A percentile compares a stretch with the other conserved stretches of the same genome.
Conservation (phyloP, 2,888 invertebrate genomes). For the Epirrhoe tristata region DNA sequence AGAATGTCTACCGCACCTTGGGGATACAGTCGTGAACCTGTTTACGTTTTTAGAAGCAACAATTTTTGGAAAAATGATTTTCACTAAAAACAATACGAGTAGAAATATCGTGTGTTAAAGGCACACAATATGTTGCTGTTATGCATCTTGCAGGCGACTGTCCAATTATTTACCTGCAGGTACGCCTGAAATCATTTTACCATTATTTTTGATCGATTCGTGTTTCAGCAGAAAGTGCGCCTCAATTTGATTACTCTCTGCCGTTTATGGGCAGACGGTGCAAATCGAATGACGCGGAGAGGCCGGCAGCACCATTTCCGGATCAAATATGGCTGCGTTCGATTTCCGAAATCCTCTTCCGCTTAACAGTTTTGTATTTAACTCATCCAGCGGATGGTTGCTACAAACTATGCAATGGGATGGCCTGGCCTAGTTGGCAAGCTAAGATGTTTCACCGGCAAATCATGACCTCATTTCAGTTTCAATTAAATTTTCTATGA, state of each 20-base stretch:
- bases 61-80: too few relatives aligned
- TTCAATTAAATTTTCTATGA: neutral
- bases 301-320: conserved; percentile 71
- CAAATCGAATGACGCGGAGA: conserved; percentile 49
- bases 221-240: conserved; percentile 17
- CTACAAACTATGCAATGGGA: neutral
- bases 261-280: conserved; percentile 29
- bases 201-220: conserved; percentile 8
- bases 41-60: too few relatives aligned
- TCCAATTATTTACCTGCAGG: neutral
- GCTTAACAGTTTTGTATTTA: conserved; percentile 55
- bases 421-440: neutral
- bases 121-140: too few relatives aligned
- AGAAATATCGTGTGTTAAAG: too few relatives aligned
- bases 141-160: too few relatives aligned
- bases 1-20: too few relatives aligned
- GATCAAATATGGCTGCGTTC: conserved; percentile 80
- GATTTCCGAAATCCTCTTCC: conserved; percentile 77
- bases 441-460: neutral
- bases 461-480: neutral
- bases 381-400: conserved; percentile 15
- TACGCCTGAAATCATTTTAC: neutral
- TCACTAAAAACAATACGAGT: too few relatives aligned
- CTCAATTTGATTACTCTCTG: conserved; percentile 25
- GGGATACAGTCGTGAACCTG: too few relatives aligned